Percentiles rank a stretch among this genome's conserved stretches.
Conservation (phyloP, 2,888 invertebrate species). For the Brachypalpus laphriformis region DNA sequence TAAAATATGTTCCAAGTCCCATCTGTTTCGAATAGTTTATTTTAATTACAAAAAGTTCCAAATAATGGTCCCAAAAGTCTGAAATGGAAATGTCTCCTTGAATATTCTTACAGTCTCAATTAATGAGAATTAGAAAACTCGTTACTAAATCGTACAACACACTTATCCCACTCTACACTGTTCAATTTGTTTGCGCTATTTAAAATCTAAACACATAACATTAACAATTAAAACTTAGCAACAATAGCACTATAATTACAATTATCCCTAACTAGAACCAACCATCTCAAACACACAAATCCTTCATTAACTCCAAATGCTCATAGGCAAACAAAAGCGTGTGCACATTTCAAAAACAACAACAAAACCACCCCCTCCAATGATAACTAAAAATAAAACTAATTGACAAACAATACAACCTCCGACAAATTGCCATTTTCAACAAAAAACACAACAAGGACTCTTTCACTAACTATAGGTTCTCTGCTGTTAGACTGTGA, state of each 20-base stretch:
- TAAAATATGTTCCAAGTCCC: too few relatives aligned
- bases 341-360: background rate
- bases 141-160: too few relatives aligned
- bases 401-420: slow-evolving; percentile 54
- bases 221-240: slow-evolving; percentile 10
- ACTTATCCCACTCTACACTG: background rate
- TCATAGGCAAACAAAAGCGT: background rate
- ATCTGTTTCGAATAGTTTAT: too few relatives aligned
- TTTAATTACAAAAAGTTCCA: too few relatives aligned
- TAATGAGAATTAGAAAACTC: too few relatives aligned
- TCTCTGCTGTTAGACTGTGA: slow-evolving; percentile 5
- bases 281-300: slow-evolving; percentile 14
- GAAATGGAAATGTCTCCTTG: too few relatives aligned
- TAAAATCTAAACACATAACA: background rate
- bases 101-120: too few relatives aligned
- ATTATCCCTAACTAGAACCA: background rate
- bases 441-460: slow-evolving; percentile 2
- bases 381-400: slow-evolving; percentile 44
- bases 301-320: slow-evolving; percentile 26
- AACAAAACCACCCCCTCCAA: background rate
- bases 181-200: background rate
- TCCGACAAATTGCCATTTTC: slow-evolving; percentile 41
- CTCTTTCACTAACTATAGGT: background rate
- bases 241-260: slow-evolving; percentile 12
- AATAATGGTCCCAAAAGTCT: too few relatives aligned